Conservation (phyloP, 2,113 vertebrate genomes). For the Pedetes capensis region DNA sequence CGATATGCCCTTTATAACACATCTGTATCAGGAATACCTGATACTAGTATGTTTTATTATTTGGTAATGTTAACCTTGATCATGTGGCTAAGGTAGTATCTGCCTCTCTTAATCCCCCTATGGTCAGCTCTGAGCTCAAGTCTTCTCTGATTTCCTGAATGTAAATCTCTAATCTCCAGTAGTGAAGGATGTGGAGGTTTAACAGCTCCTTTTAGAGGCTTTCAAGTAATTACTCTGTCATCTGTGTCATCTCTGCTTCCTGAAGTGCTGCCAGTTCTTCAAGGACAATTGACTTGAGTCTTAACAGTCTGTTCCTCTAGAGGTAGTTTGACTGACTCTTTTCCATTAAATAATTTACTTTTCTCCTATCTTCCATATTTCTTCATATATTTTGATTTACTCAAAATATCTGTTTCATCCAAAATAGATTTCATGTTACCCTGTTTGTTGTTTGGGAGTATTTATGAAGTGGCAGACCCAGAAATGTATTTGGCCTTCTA, state of each 20-base stretch:
- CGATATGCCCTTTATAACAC: background rate
- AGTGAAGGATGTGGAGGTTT: background rate
- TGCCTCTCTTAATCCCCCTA: background rate
- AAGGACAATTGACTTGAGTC: background rate
- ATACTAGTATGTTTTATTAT: background rate
- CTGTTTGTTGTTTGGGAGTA: background rate
- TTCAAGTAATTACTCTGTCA: background rate
- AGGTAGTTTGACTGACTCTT: background rate
- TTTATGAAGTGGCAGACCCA: background rate
- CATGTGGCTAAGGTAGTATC: background rate
- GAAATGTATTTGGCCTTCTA: background rate
- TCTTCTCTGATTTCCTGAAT: background rate
- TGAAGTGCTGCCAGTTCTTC: background rate
- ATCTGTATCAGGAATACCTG: background rate
- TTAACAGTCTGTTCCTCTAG: background rate
- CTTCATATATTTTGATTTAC: background rate
- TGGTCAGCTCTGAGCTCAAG: background rate
- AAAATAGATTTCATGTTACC: background rate
- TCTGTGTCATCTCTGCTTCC: background rate
- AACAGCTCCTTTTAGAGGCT: background rate
- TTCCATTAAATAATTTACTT: background rate
- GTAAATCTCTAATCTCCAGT: background rate
- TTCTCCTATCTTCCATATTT: background rate
- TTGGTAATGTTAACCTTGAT: background rate
- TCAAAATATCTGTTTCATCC: background rate